These are phyloP conservation scores for Sussaba pulchella DNA, from an alignment of 2,888 invertebrate species.

Conservation along the genomic window DNA sequence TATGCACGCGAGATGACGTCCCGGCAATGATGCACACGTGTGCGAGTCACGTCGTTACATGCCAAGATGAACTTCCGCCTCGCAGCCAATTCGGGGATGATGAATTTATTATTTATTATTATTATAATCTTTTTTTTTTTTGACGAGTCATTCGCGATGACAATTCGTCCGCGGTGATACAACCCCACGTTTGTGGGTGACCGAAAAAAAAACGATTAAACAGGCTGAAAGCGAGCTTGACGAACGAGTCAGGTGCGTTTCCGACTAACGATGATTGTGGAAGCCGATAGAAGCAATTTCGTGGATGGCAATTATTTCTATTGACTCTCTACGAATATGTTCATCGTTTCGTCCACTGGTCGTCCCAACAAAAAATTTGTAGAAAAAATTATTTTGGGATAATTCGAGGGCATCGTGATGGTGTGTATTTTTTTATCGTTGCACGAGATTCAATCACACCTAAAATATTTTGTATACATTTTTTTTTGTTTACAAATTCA, in stretches of 20 bases:
- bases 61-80: slow-evolving; percentile 74
- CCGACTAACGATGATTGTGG: background rate
- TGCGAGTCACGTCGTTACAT: slow-evolving; percentile 67
- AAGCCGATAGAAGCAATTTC: background rate
- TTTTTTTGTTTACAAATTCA: too few species aligned
- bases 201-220: background rate
- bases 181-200: background rate
- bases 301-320: background rate
- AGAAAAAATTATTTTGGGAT: background rate
- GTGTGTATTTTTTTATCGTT: too few species aligned
- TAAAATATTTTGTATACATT: too few species aligned
- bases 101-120: slow-evolving; percentile 74
- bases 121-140: slow-evolving; percentile 32
- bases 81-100: slow-evolving; percentile 79
- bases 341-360: background rate
- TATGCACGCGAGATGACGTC: slow-evolving; percentile 54
- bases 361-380: slow-evolving; percentile 3
- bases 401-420: too few species aligned
- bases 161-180: slow-evolving; percentile 38
- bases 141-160: slow-evolving; percentile 62
- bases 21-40: slow-evolving; percentile 50
- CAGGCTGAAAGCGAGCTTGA: background rate
- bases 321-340: background rate
- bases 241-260: slow-evolving; percentile 13
- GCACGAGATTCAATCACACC: too few species aligned